Percentiles rank a stretch among this genome's conserved stretches.
phyloP scores from a whole-genome alignment of 2,113 vertebrate genomes.

The Steatornis caripensis region DNA sequence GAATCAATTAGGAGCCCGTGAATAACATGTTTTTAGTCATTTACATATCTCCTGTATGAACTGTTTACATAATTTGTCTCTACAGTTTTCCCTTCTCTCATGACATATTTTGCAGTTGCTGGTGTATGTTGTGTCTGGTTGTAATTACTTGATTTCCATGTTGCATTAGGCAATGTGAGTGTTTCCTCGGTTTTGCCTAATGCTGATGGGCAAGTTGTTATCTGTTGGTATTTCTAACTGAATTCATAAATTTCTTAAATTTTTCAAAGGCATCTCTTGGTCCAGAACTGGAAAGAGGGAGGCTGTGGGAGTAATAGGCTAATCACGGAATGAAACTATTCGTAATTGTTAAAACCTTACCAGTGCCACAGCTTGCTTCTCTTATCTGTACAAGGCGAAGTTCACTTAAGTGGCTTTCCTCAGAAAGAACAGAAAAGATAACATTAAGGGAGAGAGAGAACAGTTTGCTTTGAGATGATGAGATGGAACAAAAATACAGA shows the following conservation, averaged over 20 bases:
- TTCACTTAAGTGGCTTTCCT: slow-evolving; percentile 16
- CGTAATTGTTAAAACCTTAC: slow-evolving; percentile 54
- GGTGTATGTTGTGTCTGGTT: not conserved
- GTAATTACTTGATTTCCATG: not conserved
- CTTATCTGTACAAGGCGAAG: slow-evolving; percentile 53
- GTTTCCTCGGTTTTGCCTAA: not conserved
- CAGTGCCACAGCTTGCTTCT: slow-evolving; percentile 42
- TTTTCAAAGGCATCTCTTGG: slow-evolving; percentile 40
- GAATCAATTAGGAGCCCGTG: not conserved
- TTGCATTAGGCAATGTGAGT: not conserved
- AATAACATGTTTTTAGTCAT: not conserved
- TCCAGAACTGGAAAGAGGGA: slow-evolving; percentile 12
- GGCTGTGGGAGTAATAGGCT: slow-evolving; percentile 38
- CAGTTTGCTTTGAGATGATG: not conserved
- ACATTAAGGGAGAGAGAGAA: not conserved
- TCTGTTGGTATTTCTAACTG: slow-evolving; percentile 8
- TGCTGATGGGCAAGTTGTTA: not conserved
- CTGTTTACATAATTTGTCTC: not conserved
- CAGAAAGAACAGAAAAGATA: not conserved
- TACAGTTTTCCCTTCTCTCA: not conserved
- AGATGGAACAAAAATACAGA: not conserved
- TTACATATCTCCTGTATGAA: not conserved
- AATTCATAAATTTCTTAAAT: slow-evolving; percentile 7
- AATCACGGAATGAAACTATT: slow-evolving; percentile 63
- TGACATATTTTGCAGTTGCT: not conserved